These are phyloP conservation scores for Sarcophaga bullata DNA, from an alignment of 1,140 invertebrate genomes.

Conservation along the genomic window DNA sequence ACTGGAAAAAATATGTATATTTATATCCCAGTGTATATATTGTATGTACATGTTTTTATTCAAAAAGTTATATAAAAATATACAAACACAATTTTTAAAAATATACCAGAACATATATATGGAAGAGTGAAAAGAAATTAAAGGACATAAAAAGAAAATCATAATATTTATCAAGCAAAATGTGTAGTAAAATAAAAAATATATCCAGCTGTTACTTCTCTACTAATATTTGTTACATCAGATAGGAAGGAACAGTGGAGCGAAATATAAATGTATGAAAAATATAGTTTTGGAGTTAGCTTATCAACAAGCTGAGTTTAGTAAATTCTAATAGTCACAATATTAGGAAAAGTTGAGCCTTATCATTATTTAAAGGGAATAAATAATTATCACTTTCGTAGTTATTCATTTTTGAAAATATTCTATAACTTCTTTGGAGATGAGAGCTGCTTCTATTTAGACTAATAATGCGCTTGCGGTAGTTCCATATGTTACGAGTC, in stretches of 20 bases:
- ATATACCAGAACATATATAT: not conserved
- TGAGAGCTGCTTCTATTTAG: no score
- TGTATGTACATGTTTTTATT: not conserved
- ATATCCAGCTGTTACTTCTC: not conserved
- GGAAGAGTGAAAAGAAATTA: not conserved
- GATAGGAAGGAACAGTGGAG: not conserved
- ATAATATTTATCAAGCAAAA: slow-evolving; percentile 41
- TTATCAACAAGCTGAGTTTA: no score
- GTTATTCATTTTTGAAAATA: no score
- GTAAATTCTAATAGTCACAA: not conserved
- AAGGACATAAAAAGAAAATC: not conserved
- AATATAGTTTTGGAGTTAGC: no score
- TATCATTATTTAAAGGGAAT: no score
- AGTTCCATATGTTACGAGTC: no score
- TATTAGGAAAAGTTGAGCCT: not conserved
- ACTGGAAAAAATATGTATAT: not conserved
- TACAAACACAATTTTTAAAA: no score
- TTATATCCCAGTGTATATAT: not conserved
- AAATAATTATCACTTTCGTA: no score
- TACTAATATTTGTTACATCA: not conserved
- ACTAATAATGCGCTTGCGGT: no score
- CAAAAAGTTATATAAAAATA: no score
- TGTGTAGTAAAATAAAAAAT: not conserved
- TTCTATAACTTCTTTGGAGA: no score
- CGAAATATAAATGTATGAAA: no score